These are phyloP conservation scores for Aldabrachelys gigantea DNA, from an alignment of 2,113 vertebrate species.

Conservation along the genomic window DNA sequence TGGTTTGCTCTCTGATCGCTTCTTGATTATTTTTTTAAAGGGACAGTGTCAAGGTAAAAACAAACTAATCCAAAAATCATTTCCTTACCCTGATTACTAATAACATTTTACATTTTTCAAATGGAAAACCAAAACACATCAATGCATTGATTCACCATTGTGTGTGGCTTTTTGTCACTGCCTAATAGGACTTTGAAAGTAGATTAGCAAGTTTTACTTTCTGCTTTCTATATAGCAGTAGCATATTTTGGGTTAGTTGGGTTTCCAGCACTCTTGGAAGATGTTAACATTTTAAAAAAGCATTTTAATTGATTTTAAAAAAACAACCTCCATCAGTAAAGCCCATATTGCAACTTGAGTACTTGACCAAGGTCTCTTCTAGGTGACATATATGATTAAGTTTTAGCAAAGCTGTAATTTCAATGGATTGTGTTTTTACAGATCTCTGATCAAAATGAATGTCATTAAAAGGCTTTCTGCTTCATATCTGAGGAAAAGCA, in stretches of 20 bases:
- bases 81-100: neutral
- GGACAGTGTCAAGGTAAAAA: neutral
- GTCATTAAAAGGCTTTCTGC: slow-evolving; percentile 70
- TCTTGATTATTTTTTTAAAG: neutral
- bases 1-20: slow-evolving; percentile 7
- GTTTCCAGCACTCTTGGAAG: neutral
- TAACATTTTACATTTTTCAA: neutral
- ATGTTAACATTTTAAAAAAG: neutral
- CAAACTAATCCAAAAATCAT: neutral
- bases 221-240: neutral
- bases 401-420: slow-evolving; percentile 46
- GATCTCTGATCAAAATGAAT: slow-evolving; percentile 77
- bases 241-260: neutral
- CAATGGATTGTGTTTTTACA: slow-evolving; percentile 62
- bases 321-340: slow-evolving; percentile 7
- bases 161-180: neutral
- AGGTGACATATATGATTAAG: slow-evolving; percentile 39
- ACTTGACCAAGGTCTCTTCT: slow-evolving; percentile 40
- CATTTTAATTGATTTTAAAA: neutral
- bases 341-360: slow-evolving; percentile 4
- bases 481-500: slow-evolving; percentile 69
- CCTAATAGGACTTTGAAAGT: neutral
- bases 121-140: neutral
- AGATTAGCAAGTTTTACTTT: neutral
- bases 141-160: neutral